Conservation (phyloP, 2,888 invertebrate genomes). For the Colletes collaris region DNA sequence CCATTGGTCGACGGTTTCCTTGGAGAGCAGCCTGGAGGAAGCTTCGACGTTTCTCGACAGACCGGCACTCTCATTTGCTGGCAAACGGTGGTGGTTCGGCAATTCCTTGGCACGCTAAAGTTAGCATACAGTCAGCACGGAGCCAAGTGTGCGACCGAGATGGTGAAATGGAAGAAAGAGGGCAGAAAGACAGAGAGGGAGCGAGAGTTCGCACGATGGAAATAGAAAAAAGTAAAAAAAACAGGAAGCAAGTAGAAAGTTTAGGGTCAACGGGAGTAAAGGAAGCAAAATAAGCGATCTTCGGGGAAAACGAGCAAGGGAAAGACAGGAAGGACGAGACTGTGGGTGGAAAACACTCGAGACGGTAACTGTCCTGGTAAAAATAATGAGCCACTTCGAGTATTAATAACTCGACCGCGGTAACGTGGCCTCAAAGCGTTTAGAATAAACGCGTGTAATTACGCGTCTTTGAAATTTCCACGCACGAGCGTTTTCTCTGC, state of each 20-base stretch:
- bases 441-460: slow-evolving; percentile 34
- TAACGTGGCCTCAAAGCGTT: slow-evolving; percentile 33
- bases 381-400: slow-evolving; percentile 65
- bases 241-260: slow-evolving; percentile 13
- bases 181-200: slow-evolving; percentile 1
- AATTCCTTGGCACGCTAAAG: slow-evolving; percentile 77
- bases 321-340: slow-evolving; percentile 9
- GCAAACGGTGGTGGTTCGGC: slow-evolving; percentile 63
- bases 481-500: neutral
- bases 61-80: slow-evolving; percentile 36
- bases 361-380: slow-evolving; percentile 47
- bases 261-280: slow-evolving; percentile 10
- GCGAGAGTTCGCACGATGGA: slow-evolving; percentile 22
- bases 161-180: slow-evolving; percentile 3
- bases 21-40: slow-evolving; percentile 10
- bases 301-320: neutral
- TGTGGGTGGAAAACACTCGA: slow-evolving; percentile 34
- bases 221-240: slow-evolving; percentile 33
- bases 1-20: neutral
- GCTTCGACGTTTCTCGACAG: slow-evolving; percentile 2
- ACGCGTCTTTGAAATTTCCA: slow-evolving; percentile 40
- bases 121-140: slow-evolving; percentile 72
- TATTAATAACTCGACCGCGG: slow-evolving; percentile 68
- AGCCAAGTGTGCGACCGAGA: slow-evolving; percentile 65
- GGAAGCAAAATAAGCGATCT: neutral